These are phyloP conservation scores for Andrena fulva DNA, from an alignment of 2,888 invertebrate species.

Conservation along the genomic window DNA sequence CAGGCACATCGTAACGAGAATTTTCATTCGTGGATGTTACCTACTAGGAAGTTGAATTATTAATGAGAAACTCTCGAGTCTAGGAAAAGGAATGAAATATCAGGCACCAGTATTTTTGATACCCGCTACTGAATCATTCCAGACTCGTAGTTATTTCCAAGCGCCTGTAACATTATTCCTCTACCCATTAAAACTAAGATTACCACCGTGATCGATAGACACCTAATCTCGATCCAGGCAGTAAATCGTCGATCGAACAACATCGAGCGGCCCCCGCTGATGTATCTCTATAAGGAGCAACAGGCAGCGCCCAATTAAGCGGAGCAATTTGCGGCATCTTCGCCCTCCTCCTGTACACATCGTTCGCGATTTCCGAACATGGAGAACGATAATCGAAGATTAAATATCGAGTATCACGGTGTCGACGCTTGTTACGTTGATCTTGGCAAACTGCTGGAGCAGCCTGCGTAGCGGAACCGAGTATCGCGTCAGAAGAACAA, in stretches of 20 bases:
- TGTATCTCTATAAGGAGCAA: constrained; percentile 61
- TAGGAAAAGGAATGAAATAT: not conserved
- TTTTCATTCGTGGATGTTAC: not conserved
- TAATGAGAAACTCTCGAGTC: not conserved
- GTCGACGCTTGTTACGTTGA: constrained; percentile 39
- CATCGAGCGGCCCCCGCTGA: constrained; percentile 44
- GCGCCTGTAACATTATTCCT: not conserved
- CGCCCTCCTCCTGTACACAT: constrained; percentile 27
- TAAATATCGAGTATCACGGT: constrained; percentile 53
- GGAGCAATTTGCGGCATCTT: constrained; percentile 70
- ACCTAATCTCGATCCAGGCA: not conserved
- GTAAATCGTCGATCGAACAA: constrained; percentile 29
- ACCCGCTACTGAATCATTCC: too few species aligned
- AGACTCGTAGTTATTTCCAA: not conserved
- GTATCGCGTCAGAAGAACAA: not conserved
- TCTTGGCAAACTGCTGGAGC: constrained; percentile 6
- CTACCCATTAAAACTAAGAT: not conserved
- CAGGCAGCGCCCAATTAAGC: constrained; percentile 70
- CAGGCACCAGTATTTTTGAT: not conserved
- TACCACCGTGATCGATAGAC: not conserved
- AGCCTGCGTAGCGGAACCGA: not conserved
- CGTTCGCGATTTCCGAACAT: constrained; percentile 56
- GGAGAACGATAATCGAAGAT: constrained; percentile 65
- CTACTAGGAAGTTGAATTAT: not conserved
- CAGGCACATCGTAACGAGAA: not conserved